These are phyloP conservation scores for Ovibos moschatus DNA, from an alignment of 2,113 vertebrate genomes.

Conservation along the genomic window DNA sequence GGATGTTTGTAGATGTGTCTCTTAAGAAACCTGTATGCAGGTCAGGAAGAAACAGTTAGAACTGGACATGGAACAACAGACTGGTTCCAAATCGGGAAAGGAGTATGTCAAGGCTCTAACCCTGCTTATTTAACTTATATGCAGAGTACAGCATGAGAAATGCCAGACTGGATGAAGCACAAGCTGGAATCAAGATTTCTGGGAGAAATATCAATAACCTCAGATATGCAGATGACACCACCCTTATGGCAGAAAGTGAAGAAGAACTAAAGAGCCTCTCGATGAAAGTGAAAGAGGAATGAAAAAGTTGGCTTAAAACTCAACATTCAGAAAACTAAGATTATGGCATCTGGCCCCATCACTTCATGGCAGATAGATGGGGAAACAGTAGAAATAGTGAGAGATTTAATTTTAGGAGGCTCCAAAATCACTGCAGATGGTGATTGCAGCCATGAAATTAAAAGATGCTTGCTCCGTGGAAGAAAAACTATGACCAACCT, in stretches of 20 bases:
- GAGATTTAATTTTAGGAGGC: neutral
- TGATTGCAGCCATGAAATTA: neutral
- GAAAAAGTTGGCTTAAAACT: neutral
- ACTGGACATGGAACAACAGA: neutral
- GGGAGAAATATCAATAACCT: neutral
- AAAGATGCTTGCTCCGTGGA: neutral
- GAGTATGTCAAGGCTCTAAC: neutral
- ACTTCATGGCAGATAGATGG: neutral
- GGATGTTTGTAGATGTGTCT: neutral
- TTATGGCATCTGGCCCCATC: neutral
- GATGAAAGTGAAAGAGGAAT: neutral
- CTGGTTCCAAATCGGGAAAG: neutral
- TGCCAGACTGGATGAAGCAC: neutral
- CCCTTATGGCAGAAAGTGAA: neutral
- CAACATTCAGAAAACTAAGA: neutral
- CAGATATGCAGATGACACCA: neutral
- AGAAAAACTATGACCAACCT: neutral
- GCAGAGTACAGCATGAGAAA: neutral
- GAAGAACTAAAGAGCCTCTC: neutral
- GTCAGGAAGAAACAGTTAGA: neutral
- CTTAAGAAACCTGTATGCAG: neutral
- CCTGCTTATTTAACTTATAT: neutral
- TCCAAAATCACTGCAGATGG: neutral
- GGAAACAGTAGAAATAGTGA: neutral
- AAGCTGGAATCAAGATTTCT: neutral